Conservation (phyloP, 2,888 invertebrate species). For the Tipula helvola region DNA sequence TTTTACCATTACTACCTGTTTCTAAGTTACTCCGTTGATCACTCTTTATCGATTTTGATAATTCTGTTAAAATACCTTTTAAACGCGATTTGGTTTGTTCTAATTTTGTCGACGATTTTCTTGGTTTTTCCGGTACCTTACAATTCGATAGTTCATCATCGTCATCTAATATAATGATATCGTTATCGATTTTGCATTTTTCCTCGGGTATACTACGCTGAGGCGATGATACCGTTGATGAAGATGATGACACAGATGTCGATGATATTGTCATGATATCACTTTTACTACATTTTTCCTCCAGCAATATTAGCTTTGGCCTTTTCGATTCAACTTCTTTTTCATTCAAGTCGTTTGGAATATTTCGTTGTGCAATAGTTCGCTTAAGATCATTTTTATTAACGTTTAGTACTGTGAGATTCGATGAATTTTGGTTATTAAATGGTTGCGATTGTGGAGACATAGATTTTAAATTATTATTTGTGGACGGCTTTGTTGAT, state of each 20-base stretch:
- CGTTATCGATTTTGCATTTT: neutral
- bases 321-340: neutral
- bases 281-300: neutral
- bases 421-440: neutral
- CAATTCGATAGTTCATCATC: neutral
- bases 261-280: slow-evolving; percentile 4
- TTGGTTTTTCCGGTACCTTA: neutral
- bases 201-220: neutral
- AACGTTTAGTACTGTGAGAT: neutral
- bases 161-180: neutral
- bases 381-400: slow-evolving; percentile 7
- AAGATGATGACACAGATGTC: neutral
- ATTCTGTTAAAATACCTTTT: neutral
- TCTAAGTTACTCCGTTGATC: neutral
- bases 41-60: neutral
- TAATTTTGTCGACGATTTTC: neutral
- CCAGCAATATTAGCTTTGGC: neutral
- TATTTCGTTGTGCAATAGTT: neutral
- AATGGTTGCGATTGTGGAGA: neutral
- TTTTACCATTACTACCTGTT: neutral
- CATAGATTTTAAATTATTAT: neutral
- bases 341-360: neutral
- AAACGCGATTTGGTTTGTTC: slow-evolving; percentile 11
- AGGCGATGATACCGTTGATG: neutral
- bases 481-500: neutral